These are phyloP conservation scores for Ifrita kowaldi DNA, from an alignment of 2,113 vertebrate genomes.

Conservation along the genomic window DNA sequence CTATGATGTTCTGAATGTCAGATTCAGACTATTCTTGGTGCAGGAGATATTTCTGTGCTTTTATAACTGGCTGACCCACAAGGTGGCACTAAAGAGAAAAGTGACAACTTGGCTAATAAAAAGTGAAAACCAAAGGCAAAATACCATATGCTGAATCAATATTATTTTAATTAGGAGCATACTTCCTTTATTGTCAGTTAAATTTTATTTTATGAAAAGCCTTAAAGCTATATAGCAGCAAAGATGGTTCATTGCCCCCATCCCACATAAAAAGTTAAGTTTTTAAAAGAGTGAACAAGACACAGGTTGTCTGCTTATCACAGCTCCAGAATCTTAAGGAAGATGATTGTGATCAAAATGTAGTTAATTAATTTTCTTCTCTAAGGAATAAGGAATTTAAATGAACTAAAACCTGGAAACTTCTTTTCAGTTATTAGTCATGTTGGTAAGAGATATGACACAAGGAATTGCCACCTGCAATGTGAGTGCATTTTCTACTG, in stretches of 20 bases:
- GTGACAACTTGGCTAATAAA: conserved; percentile 61
- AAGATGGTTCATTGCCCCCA: conserved; percentile 1
- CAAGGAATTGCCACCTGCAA: not conserved
- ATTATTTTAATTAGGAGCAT: conserved; percentile 56
- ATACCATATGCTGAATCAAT: conserved; percentile 59
- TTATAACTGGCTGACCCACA: conserved; percentile 69
- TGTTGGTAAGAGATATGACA: not conserved
- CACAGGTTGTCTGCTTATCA: not conserved
- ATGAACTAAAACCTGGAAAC: not conserved
- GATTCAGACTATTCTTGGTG: not conserved
- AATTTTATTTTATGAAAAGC: conserved; percentile 45
- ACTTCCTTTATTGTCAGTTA: conserved; percentile 34
- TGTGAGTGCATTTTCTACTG: not conserved
- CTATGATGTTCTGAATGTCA: not conserved
- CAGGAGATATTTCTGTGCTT: not conserved
- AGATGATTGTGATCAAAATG: conserved; percentile 7
- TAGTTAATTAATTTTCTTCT: conserved; percentile 27
- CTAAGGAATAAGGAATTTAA: conserved; percentile 16
- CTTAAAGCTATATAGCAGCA: conserved; percentile 13
- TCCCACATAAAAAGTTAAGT: conserved; percentile 25
- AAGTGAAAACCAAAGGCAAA: conserved; percentile 60
- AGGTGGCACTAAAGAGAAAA: conserved; percentile 82
- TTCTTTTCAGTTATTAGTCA: not conserved
- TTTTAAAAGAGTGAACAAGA: not conserved
- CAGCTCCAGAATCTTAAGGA: not conserved